phyloP scores from a whole-genome alignment of 2,797 vertebrate genomes.

The Hoplostethus atlanticus region DNA sequence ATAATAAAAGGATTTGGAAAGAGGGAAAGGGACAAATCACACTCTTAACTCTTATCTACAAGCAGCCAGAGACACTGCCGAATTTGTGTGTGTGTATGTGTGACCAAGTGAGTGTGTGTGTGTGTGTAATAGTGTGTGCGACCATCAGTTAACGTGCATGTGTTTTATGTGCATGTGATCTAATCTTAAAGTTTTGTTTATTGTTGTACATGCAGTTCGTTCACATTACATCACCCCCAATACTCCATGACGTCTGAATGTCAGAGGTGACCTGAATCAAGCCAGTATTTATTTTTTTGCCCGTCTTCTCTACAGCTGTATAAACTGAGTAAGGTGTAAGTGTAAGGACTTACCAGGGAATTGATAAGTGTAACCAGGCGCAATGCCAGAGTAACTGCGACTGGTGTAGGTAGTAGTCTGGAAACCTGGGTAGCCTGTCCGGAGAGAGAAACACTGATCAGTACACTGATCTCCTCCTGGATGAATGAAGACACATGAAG shows the following conservation, averaged over 20 bases:
- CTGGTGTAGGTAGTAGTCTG: conserved; percentile 95
- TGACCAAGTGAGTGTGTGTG: neutral
- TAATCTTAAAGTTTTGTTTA: too few species aligned
- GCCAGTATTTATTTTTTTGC: neutral
- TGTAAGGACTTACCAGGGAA: conserved; percentile 88
- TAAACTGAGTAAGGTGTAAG: neutral
- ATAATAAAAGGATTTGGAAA: neutral
- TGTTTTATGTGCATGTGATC: neutral
- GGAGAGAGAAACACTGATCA: neutral
- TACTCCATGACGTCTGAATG: neutral
- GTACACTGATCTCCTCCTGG: neutral
- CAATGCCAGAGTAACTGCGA: conserved; percentile 94
- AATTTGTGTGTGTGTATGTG: conserved; percentile 1
- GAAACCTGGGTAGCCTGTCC: conserved; percentile 93
- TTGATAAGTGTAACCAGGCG: conserved; percentile 95
- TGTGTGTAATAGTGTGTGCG: neutral
- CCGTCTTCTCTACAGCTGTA: neutral
- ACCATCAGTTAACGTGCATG: neutral
- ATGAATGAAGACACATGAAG: neutral
- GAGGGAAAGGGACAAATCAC: neutral
- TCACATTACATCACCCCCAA: neutral
- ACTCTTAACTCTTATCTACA: conserved; percentile 2
- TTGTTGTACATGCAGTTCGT: neutral
- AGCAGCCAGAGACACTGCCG: conserved; percentile 19
- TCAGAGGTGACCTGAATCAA: neutral